phyloP scores from a whole-genome alignment of 2,888 invertebrate species.

The Limulus polyphemus region DNA sequence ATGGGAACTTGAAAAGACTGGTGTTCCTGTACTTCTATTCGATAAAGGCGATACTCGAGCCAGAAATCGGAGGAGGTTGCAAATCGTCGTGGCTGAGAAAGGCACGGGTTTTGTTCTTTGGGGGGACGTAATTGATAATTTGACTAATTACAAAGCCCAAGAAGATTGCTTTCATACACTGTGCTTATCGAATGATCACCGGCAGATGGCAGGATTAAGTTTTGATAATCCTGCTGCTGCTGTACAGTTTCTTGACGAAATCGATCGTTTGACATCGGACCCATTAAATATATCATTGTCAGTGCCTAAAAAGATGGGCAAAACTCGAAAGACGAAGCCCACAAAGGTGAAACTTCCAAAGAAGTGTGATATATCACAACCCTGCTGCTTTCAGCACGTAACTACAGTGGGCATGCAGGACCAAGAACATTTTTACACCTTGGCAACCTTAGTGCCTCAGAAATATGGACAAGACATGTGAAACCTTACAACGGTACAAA shows the following conservation, averaged over 20 bases:
- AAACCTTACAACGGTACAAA: no score
- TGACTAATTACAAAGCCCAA: constrained; percentile 56
- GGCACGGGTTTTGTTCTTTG: constrained; percentile 70
- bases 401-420: constrained; percentile 60
- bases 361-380: constrained; percentile 68
- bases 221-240: constrained; percentile 63
- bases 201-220: constrained; percentile 60
- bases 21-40: constrained; percentile 61
- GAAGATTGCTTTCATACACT: constrained; percentile 61
- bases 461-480: no score
- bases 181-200: constrained; percentile 62
- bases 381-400: constrained; percentile 71
- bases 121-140: constrained; percentile 65
- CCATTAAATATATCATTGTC: constrained; percentile 65
- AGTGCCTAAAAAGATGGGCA: constrained; percentile 44
- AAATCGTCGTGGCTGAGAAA: constrained; percentile 58
- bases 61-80: constrained; percentile 52
- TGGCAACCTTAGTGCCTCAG: constrained; percentile 32
- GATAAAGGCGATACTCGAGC: constrained; percentile 62
- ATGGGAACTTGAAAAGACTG: constrained; percentile 63
- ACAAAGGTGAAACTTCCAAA: constrained; percentile 46
- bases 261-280: constrained; percentile 56
- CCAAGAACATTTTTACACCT: constrained; percentile 50
- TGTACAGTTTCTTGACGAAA: constrained; percentile 53
- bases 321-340: constrained; percentile 27